Percentiles rank a stretch among this genome's conserved stretches.
phyloP scores from a whole-genome alignment of 2,888 invertebrate species.

The Drosophila acutilabella region DNA sequence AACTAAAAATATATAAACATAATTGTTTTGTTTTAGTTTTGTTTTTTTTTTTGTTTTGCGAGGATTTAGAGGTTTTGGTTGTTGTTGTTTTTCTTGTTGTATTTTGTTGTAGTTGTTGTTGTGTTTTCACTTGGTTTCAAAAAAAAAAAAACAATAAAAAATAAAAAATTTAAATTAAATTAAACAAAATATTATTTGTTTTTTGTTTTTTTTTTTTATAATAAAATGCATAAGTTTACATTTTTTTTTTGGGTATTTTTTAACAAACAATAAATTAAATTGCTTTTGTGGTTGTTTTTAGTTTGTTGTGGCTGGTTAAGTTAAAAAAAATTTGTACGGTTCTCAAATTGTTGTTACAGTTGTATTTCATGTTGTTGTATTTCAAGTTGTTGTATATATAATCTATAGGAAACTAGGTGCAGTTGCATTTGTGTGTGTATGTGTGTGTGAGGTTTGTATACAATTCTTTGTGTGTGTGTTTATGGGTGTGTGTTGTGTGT shows the following conservation, averaged over 20 bases:
- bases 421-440: constrained; percentile 55
- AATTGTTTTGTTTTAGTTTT: constrained; percentile 31
- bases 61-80: constrained; percentile 81
- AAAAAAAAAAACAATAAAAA: constrained; percentile 24
- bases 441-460: constrained; percentile 28
- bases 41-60: constrained; percentile 58
- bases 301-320: constrained; percentile 39
- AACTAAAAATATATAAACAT: constrained; percentile 62
- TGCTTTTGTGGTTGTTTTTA: constrained; percentile 47
- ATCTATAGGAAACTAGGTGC: constrained; percentile 76
- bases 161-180: constrained; percentile 29
- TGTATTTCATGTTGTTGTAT: constrained; percentile 23
- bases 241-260: constrained; percentile 17
- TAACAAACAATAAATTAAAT: constrained; percentile 55
- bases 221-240: constrained; percentile 48
- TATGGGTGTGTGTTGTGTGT: constrained; percentile 43
- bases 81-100: constrained; percentile 30
- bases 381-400: constrained; percentile 30
- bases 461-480: constrained; percentile 33
- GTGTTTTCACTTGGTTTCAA: constrained; percentile 45
- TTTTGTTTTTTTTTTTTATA: constrained; percentile 9
- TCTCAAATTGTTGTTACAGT: constrained; percentile 54
- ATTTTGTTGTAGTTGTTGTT: constrained; percentile 22
- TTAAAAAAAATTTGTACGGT: constrained; percentile 74
- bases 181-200: constrained; percentile 5